Conservation (phyloP, 2,888 invertebrate species). For the Drosophila paramelanica region DNA sequence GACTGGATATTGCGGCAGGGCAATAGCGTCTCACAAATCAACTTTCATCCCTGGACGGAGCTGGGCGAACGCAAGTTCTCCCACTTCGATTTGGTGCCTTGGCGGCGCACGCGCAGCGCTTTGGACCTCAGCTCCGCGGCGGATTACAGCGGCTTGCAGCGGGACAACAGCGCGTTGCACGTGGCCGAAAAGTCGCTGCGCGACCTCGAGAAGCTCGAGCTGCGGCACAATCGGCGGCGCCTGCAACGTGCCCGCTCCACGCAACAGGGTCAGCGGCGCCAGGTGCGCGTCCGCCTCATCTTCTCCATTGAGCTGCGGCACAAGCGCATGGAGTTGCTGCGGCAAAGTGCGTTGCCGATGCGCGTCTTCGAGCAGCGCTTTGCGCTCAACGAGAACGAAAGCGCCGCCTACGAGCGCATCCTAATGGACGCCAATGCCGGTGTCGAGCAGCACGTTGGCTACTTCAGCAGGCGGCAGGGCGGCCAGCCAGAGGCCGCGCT, state of each 20-base stretch:
- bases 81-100: slow-evolving; percentile 84
- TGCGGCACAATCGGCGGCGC: slow-evolving; percentile 81
- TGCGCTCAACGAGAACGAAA: slow-evolving; percentile 70
- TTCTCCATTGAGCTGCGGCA: slow-evolving; percentile 88
- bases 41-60: slow-evolving; percentile 83
- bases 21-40: slow-evolving; percentile 73
- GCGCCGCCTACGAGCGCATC: slow-evolving; percentile 79
- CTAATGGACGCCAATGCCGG: slow-evolving; percentile 73
- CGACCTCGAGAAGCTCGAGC: slow-evolving; percentile 80
- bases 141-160: slow-evolving; percentile 69
- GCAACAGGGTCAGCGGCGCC: slow-evolving; percentile 83
- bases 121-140: slow-evolving; percentile 73
- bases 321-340: slow-evolving; percentile 83
- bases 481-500: not conserved
- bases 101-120: slow-evolving; percentile 81
- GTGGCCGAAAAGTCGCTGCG: slow-evolving; percentile 67
- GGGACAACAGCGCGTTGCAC: slow-evolving; percentile 17
- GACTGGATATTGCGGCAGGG: slow-evolving; percentile 83
- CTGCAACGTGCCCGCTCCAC: slow-evolving; percentile 82
- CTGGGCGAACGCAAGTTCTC: slow-evolving; percentile 74
- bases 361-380: slow-evolving; percentile 81
- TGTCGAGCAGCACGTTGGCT: slow-evolving; percentile 82
- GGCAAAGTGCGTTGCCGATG: slow-evolving; percentile 75
- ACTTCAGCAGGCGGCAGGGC: slow-evolving; percentile 71
- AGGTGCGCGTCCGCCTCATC: slow-evolving; percentile 89